Evolutionary conservation across 2,888 invertebrate species (phyloP), one percentile per base, ranked within the genome.

Genomic region (Melipona beecheii): DNA sequence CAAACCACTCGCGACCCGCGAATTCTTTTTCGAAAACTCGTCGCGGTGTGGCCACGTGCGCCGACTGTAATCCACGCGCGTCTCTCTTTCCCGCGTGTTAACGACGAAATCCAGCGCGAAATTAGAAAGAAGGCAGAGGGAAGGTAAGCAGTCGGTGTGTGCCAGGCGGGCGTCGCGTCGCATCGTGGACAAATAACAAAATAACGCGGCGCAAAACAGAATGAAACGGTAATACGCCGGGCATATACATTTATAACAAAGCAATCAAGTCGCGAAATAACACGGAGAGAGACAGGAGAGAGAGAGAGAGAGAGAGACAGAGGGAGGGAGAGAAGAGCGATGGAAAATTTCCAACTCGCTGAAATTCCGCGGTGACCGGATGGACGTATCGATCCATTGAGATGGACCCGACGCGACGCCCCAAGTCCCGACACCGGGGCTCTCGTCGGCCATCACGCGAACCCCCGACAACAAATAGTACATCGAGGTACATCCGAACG

Each of bases 351-450:
- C 86, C 89, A 83, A 87, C 80, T 81, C 80, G 77, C 75, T 87
- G 86, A 84, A 87, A 87, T 88, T 82, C 78, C 85, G 79, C 84
- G 81, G 78, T 78, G 86, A 81, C 80, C 87, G 88, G 90, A 90
- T 88, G 88, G 89, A 91, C 90, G 86, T 90, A 89, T 89, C 89
- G 89, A 89, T 89, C 87, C 87, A 90, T 84, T 80, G 84, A 83
- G 87, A 87, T 85, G 85, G 85, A 78, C 85, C 87, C 86, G 71
- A 76, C 84, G 85, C 74, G 52, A 52, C 52, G 21, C 52, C 27
- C 68, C 21, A 49, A 62, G 66, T 60, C 66, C 43, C 49, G 69
- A 9, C 43, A 1, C n/a, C 43, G 43, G 6, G n/a, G n/a, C 81
- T 65, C 85, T 75, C 73, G 31, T 64, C 68, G 70, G 52, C 82